Evolutionary conservation across 1,140 invertebrate species (phyloP).

Genomic region (Zaprionus vittiger): DNA sequence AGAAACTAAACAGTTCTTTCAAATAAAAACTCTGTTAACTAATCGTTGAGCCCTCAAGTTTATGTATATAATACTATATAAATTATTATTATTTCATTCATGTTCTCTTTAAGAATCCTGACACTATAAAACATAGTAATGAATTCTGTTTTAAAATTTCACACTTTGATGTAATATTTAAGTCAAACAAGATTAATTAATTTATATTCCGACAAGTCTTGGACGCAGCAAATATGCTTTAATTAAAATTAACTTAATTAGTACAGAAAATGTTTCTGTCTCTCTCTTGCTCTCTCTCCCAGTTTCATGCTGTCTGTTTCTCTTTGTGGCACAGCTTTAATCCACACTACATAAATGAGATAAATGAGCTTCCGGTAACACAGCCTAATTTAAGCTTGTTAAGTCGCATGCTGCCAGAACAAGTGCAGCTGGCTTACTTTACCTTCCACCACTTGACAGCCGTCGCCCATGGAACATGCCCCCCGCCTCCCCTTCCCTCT

Average conservation of each 20-base stretch:
- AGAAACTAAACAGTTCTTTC: too few species aligned
- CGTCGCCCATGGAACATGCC: background rate
- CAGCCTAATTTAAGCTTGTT: constrained; percentile 33
- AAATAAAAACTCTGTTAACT: too few species aligned
- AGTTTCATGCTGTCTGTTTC: background rate
- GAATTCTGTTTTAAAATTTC: background rate
- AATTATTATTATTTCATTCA: too few species aligned
- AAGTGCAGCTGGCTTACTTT: constrained; percentile 25
- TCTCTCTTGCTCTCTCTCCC: background rate
- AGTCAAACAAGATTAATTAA: background rate
- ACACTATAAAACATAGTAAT: background rate
- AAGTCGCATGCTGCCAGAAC: constrained; percentile 34
- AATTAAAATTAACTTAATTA: constrained; percentile 10
- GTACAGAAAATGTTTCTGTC: background rate
- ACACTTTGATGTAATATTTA: background rate
- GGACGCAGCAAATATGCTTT: constrained; percentile 2
- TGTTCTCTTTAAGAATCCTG: background rate
- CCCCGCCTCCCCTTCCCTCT: background rate
- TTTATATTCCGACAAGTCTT: constrained; percentile 5
- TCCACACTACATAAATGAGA: constrained; percentile 29
- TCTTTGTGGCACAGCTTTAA: constrained; percentile 18
- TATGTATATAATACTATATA: too few species aligned
- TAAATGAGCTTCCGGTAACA: constrained; percentile 21
- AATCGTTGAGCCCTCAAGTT: too few species aligned
- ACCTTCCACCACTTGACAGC: constrained; percentile 6